Percentiles rank a stretch among this genome's conserved stretches.
phyloP scores from a whole-genome alignment of 2,888 invertebrate genomes.

The Noctua pronuba region DNA sequence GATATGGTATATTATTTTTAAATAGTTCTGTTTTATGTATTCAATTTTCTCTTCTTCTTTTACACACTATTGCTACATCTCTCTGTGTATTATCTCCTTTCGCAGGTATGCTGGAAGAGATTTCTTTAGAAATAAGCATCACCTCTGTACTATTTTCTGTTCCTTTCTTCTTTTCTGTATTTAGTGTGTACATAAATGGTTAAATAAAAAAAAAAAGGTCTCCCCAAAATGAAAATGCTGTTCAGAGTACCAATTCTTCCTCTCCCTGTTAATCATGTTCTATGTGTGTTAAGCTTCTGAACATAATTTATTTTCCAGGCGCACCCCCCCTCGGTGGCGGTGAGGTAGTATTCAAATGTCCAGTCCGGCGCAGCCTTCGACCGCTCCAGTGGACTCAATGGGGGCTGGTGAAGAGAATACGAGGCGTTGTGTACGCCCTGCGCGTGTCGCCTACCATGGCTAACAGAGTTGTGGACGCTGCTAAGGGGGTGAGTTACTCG shows the following conservation, averaged over 20 bases:
- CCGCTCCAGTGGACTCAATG: slow-evolving; percentile 95
- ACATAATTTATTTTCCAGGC: slow-evolving; percentile 82
- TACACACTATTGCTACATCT: too few species aligned
- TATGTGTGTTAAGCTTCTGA: neutral
- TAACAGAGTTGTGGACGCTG: slow-evolving; percentile 97
- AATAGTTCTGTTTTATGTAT: too few species aligned
- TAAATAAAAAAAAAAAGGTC: neutral
- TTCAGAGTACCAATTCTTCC: too few species aligned
- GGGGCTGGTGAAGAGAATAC: slow-evolving; percentile 98
- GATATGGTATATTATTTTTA: too few species aligned
- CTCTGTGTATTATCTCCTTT: too few species aligned
- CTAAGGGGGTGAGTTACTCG: slow-evolving; percentile 92
- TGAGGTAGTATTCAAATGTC: slow-evolving; percentile 97
- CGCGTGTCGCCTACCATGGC: slow-evolving; percentile 98
- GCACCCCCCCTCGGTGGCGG: slow-evolving; percentile 98
- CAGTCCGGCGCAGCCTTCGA: slow-evolving; percentile 94
- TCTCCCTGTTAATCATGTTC: neutral
- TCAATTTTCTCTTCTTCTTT: too few species aligned
- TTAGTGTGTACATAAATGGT: too few species aligned
- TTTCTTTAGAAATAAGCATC: too few species aligned
- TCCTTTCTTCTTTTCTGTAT: too few species aligned
- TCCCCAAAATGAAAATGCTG: neutral
- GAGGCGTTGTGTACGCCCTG: slow-evolving; percentile 97
- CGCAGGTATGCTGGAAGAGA: too few species aligned
- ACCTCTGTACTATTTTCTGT: too few species aligned